Conservation (phyloP, 2,888 invertebrate genomes). For the Lordiphosa andalusiaca region DNA sequence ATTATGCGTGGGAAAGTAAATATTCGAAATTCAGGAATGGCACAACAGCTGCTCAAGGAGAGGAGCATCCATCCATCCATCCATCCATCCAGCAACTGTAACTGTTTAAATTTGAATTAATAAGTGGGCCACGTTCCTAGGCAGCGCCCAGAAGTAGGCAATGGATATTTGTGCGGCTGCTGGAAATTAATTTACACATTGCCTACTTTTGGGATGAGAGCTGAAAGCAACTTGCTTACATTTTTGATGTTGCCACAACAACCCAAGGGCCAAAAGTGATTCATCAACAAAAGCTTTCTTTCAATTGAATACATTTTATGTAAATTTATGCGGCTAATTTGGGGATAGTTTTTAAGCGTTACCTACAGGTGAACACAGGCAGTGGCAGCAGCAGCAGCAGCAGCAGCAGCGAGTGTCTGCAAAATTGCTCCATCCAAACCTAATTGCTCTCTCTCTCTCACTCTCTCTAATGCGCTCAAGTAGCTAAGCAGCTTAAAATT, state of each 20-base stretch:
- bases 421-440: too few species aligned
- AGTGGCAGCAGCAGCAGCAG: too few species aligned
- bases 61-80: too few species aligned
- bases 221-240: slow-evolving; percentile 5
- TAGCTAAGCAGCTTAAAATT: slow-evolving; percentile 56
- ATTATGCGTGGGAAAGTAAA: slow-evolving; percentile 52
- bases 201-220: slow-evolving; percentile 49
- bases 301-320: slow-evolving; percentile 11
- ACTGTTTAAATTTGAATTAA: slow-evolving; percentile 27
- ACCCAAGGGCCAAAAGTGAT: slow-evolving; percentile 7
- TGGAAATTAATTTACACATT: slow-evolving; percentile 46
- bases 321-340: slow-evolving; percentile 12
- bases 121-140: slow-evolving; percentile 18
- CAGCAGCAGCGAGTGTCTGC: too few species aligned
- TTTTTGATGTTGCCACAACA: slow-evolving; percentile 9
- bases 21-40: slow-evolving; percentile 44
- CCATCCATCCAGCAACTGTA: slow-evolving; percentile 11
- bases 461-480: slow-evolving; percentile 63
- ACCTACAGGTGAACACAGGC: too few species aligned
- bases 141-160: not conserved
- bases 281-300: slow-evolving; percentile 22
- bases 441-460: slow-evolving; percentile 6
- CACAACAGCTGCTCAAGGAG: slow-evolving; percentile 15
- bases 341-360: not conserved
- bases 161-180: too few species aligned